Evolutionary conservation across 2,797 vertebrate genomes (phyloP), one percentile per base, ranked within the genome.

Genomic region (Hemibagrus guttatus): DNA sequence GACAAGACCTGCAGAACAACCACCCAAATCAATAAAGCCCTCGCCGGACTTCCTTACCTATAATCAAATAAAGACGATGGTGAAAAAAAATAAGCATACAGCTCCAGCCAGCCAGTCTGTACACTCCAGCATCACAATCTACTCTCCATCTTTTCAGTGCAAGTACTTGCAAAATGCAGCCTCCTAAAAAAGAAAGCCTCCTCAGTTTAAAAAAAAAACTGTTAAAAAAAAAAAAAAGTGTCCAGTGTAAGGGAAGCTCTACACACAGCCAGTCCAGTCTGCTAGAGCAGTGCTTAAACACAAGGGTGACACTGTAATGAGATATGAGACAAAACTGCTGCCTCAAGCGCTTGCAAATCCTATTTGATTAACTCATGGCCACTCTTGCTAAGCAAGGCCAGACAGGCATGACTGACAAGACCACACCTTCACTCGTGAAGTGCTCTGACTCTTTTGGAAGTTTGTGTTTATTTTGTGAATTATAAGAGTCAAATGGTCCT

Each of bases 291-390:
- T 64, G 46, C 83, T 84, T 81, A 54, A 84, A 42, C 28, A 71
- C 52, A 64, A 86, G 88, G n/a, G 68, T 56, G 12, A 13, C 66
- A 49, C 56, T 59, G 82, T 88, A 90, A 88, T 83, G 68, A 90
- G 89, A 91, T 84, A 84, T 76, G 52, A 54, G 31, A 61, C 76
- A 72, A 74, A 90, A 88, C 84, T 86, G 87, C 84, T 85, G 85
- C 61, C 86, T 86, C 66, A 83, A 90, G 90, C 86, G 78, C 76
- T 88, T 83, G 56, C 85, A 89, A 90, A 92, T 91, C 89, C 88
- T 89, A 88, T 90, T 90, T 88, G 86, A 87, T 31, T 49, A 83
- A 72, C 71, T 78, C 56, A 72, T 56, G 86, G 54, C 81, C 85
- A 87, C 81, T 61, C 80, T 63, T 23, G 58, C 6, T n/a, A 84